These are phyloP conservation scores for Eustalomyia histrio DNA, from an alignment of 2,888 invertebrate genomes.

Conservation along the genomic window DNA sequence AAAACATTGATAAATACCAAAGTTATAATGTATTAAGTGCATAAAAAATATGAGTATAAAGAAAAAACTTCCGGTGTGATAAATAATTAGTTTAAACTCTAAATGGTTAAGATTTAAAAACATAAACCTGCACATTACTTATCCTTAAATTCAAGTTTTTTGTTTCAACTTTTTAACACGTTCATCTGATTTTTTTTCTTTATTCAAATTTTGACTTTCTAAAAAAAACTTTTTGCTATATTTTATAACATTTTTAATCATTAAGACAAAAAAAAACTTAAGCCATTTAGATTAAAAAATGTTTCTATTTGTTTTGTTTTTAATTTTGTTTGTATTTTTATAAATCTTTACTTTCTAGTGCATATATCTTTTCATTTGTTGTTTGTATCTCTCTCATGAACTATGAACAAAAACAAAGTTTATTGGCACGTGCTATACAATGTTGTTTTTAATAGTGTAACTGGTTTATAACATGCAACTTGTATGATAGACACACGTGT, in stretches of 20 bases:
- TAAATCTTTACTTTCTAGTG: conserved; percentile 45
- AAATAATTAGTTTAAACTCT: no score
- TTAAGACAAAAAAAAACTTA: conserved; percentile 42
- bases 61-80: no score
- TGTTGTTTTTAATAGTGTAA: not conserved
- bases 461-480: conserved; percentile 21
- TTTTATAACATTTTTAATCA: conserved; percentile 46
- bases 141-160: conserved; percentile 39
- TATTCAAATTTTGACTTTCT: conserved; percentile 49
- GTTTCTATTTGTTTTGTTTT: conserved; percentile 4
- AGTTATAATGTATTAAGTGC: no score
- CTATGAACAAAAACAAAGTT: conserved; percentile 8
- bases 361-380: conserved; percentile 13
- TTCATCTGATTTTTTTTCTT: conserved; percentile 50
- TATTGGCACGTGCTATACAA: conserved; percentile 54
- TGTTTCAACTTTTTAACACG: conserved; percentile 39
- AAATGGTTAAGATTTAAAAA: no score
- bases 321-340: conserved; percentile 8
- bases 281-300: conserved; percentile 44
- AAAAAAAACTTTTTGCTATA: conserved; percentile 52
- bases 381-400: conserved; percentile 16
- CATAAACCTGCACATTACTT: not conserved
- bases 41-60: no score
- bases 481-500: conserved; percentile 12
- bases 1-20: no score